Base-by-base conservation (phyloP, 2,888 invertebrate species). In the Frankliniella intonsa region DNA sequence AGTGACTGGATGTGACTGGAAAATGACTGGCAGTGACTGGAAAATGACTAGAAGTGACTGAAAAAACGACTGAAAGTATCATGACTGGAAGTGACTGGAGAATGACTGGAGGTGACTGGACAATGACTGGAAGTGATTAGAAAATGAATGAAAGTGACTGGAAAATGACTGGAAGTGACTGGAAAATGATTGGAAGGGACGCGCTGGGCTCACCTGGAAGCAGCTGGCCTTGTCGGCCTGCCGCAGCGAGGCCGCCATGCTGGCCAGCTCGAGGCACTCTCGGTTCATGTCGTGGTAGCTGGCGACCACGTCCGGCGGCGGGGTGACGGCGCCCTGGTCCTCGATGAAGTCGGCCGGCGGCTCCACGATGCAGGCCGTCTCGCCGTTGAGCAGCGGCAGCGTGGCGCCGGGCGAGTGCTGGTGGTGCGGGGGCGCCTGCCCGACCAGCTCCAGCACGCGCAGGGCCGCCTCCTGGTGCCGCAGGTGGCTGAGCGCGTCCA, bases 271-370 rank as follows among this genome's bases (percentile, higher is more conserved):
- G 22, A 25, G 69, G 69, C 69, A 76, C 69, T 76, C 69, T 12
- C 69, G 22, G 25, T 76, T 76, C 49, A 81, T 82, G 27, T 82
- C 82, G 19, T 79, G 17, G 62, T 82, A 82, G 81, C 85, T 85
- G 14, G 87, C 84, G 82, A 87, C 87, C 17, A 86, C 87, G 82
- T 88, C 88, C 82, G 88, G 86, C 22, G 88, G 87, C 81, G 88
- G 87, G 19, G 84, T 83, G 49, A 22, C 69, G 10, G n/a, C 50
- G 82, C 84, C 50, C 83, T 86, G 86, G 38, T 87, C 87, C 65
- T 87, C 87, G 65, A 87, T 87, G 17, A 87, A 87, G 5, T 84
- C 86, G 69, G 69, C 69, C 22, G 69, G 69, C 11, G 69, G 69
- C 69, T 76, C 69, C 65, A 87, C 87, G 82, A 87, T 87, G 81